Base-by-base conservation (phyloP, 2,113 vertebrate species). In the Hippocampus zosterae region DNA sequence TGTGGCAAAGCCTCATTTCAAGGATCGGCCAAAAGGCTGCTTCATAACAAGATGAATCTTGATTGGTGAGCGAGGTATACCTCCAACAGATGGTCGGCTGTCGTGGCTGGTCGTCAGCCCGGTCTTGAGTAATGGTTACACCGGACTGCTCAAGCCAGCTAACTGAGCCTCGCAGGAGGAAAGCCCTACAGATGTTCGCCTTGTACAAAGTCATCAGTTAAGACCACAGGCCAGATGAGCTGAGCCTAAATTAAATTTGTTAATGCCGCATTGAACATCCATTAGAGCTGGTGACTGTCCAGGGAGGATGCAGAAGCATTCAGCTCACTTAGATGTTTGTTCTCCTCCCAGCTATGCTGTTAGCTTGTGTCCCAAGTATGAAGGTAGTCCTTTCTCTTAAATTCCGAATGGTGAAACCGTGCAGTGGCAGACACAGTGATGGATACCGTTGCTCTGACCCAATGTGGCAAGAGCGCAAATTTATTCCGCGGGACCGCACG, bases 31-130 rank as follows among this genome's bases (percentile, higher is more conserved):
- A 19, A 44, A 72, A 86, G 88, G 86, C 76, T 42, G 84, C 81
- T 74, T 83, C 46, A 21, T 85, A 89, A 90, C 81, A 81, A 87
- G 90, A 92, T 88, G 42, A 79, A 91, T 90, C 75, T 83, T 83
- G 82, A 78, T 59, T 66, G 80, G 79, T 80, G 84, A 85, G 77
- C 61, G 78, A 87, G 82, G 76, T 81, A 48, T 75, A 86, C 84
- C 87, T 86, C 73, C 70, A 85, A 84, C 90, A 91, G 90, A 91
- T 90, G 88, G 84, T 85, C 84, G 88, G 85, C 82, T 87, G 88
- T 87, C 83, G 75, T 74, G 76, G 76, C 77, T 72, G 7, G 55
- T 84, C 72, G 19, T 81, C 85, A 76, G 79, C 73, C 50, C 18
- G 67, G 76, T 78, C 81, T 65, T 88, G 86, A 89, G 77, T 87